These are phyloP conservation scores for Drosophila subobscura DNA, from an alignment of 1,140 invertebrate species.

Conservation along the genomic window DNA sequence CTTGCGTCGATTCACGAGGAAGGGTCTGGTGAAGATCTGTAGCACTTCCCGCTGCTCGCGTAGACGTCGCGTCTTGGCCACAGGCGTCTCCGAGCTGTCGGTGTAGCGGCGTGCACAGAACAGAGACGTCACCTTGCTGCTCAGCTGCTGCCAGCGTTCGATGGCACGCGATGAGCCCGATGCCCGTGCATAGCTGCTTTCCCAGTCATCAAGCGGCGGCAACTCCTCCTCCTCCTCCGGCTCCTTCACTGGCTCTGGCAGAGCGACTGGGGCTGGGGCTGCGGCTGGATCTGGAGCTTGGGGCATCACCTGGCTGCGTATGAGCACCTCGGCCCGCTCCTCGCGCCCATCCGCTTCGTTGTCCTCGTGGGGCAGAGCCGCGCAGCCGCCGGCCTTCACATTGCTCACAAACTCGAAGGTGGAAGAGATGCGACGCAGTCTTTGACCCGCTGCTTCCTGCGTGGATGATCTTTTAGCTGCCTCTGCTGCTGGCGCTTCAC, in stretches of 20 bases:
- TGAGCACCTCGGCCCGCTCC: slow-evolving; percentile 56
- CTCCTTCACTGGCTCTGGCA: not conserved
- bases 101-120: slow-evolving; percentile 51
- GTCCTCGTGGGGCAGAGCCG: slow-evolving; percentile 45
- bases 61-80: slow-evolving; percentile 42
- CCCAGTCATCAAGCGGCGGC: no score
- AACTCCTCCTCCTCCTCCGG: no score
- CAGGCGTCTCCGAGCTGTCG: slow-evolving; percentile 15
- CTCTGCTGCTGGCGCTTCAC: not conserved
- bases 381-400: slow-evolving; percentile 18
- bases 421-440: slow-evolving; percentile 58
- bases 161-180: slow-evolving; percentile 25
- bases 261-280: not conserved
- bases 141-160: slow-evolving; percentile 60
- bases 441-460: not conserved
- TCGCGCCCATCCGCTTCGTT: slow-evolving; percentile 53
- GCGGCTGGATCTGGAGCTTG: not conserved
- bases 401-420: slow-evolving; percentile 58
- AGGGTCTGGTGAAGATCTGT: slow-evolving; percentile 58
- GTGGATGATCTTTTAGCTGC: not conserved
- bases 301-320: slow-evolving; percentile 39
- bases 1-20: slow-evolving; percentile 37
- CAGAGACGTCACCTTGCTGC: slow-evolving; percentile 49
- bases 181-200: no score
- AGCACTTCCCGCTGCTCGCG: slow-evolving; percentile 61